phyloP scores from a whole-genome alignment of 2,888 invertebrate species.

The Physocephala rufipes region DNA sequence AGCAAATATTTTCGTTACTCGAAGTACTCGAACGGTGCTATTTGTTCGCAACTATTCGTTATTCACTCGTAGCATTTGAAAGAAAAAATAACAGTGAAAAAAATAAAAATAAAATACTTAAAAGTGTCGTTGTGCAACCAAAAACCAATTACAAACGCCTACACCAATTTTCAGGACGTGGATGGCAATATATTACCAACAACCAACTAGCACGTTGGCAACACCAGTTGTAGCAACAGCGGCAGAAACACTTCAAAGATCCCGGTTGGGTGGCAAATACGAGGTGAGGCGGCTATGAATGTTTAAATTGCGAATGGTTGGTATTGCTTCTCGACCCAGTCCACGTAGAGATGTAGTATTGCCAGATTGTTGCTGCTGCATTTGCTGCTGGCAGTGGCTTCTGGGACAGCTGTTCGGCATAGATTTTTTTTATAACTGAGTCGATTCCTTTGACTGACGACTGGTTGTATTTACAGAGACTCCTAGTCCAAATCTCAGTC shows the following conservation, averaged over 20 bases:
- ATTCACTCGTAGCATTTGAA: too few relatives aligned
- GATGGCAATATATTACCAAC: neutral
- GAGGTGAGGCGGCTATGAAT: conserved; percentile 10
- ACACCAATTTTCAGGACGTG: conserved; percentile 15
- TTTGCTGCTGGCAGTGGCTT: conserved; percentile 6
- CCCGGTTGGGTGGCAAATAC: neutral
- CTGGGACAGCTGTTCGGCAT: conserved; percentile 20
- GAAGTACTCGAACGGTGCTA: too few relatives aligned
- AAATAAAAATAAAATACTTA: neutral
- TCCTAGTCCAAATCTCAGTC: neutral
- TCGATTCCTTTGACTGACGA: neutral
- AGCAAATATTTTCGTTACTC: too few relatives aligned
- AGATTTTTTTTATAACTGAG: conserved; percentile 8
- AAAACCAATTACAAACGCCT: conserved; percentile 36
- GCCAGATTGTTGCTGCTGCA: too few relatives aligned
- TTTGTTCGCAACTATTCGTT: too few relatives aligned
- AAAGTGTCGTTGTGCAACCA: conserved; percentile 30
- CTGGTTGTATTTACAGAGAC: conserved; percentile 7
- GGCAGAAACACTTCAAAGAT: neutral
- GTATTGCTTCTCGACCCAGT: conserved; percentile 6
- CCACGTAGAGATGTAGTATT: neutral
- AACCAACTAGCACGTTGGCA: conserved; percentile 10
- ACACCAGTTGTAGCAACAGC: conserved; percentile 2
- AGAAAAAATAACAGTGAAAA: neutral
- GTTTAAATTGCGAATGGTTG: conserved; percentile 2